Evolutionary conservation across 2,797 vertebrate genomes (phyloP).

Genomic region (Cyclura pinguis): DNA sequence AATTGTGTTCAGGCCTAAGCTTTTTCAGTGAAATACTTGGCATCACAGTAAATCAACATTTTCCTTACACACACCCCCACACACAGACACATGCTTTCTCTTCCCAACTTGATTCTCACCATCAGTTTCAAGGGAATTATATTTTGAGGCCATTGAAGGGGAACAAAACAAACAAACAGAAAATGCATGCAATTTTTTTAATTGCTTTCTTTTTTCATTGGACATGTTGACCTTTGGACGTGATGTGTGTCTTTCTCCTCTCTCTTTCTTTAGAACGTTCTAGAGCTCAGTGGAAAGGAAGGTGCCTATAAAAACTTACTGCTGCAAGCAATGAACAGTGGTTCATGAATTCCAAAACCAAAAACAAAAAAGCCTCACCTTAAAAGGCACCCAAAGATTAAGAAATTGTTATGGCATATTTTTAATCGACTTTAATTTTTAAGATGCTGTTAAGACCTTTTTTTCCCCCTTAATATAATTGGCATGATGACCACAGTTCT

Average conservation of each 20-base stretch:
- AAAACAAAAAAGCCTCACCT: not conserved
- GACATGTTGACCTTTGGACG: constrained; percentile 59
- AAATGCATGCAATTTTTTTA: constrained; percentile 40
- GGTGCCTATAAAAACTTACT: constrained; percentile 58
- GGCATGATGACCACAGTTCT: not conserved
- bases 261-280: constrained; percentile 52
- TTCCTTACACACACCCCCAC: constrained; percentile 31
- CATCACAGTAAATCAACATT: constrained; percentile 42
- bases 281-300: constrained; percentile 43
- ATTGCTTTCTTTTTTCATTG: constrained; percentile 52
- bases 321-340: constrained; percentile 44
- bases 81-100: not conserved
- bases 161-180: constrained; percentile 33
- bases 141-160: constrained; percentile 59
- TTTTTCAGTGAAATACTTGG: constrained; percentile 39
- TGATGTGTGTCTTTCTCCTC: constrained; percentile 38
- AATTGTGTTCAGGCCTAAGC: constrained; percentile 41
- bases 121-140: constrained; percentile 66
- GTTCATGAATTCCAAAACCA: constrained; percentile 41
- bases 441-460: not conserved
- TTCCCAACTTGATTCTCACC: constrained; percentile 40
- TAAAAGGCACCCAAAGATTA: not conserved
- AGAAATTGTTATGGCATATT: not conserved
- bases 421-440: not conserved
- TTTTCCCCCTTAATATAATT: not conserved